A percentile compares a stretch with the other conserved stretches of the same genome.
phyloP scores from a whole-genome alignment of 2,797 vertebrate species.

The Ptychadena robeensis region DNA sequence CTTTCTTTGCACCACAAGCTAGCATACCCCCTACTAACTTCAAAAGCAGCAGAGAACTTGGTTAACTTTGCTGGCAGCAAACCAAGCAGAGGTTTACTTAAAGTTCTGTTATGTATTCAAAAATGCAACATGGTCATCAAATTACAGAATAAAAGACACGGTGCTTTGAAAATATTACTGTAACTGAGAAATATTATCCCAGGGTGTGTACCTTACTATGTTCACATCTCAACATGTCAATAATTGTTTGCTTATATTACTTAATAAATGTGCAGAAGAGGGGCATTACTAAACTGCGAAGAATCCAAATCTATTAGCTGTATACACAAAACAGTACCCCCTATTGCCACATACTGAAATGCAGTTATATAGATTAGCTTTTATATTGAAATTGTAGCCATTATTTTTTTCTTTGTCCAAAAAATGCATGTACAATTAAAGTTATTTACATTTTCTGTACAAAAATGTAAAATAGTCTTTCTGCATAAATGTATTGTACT shows the following conservation, averaged over 20 bases:
- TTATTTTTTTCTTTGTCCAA: too few species aligned
- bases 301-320: background rate
- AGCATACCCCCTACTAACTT: conserved; percentile 95
- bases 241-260: background rate
- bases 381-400: too few species aligned
- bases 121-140: conserved; percentile 66
- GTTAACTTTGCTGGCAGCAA: conserved; percentile 90
- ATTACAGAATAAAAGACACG: conserved; percentile 19
- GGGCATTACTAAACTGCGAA: background rate
- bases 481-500: too few species aligned
- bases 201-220: background rate
- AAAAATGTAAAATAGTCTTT: too few species aligned
- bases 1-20: conserved; percentile 88
- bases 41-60: conserved; percentile 90
- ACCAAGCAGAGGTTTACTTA: conserved; percentile 88
- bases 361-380: too few species aligned
- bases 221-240: background rate
- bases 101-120: conserved; percentile 75
- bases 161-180: conserved; percentile 4
- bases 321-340: background rate
- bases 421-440: too few species aligned
- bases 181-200: conserved; percentile 20
- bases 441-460: too few species aligned
- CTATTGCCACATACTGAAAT: background rate
- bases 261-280: background rate